Evolutionary conservation across 1,140 invertebrate species (phyloP).

Genomic region (Popillia japonica): DNA sequence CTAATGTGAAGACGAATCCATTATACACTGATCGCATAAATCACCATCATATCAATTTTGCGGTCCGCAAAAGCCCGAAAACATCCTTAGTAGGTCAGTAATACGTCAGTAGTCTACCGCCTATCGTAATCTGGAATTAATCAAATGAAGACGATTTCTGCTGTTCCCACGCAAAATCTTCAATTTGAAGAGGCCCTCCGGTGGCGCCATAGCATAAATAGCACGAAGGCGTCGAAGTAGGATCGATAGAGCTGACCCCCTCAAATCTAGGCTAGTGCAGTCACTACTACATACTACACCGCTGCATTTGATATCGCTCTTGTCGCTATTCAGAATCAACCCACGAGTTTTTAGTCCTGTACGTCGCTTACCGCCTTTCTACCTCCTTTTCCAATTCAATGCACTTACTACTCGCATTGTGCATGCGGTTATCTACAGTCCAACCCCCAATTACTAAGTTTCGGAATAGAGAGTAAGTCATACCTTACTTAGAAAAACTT

Average conservation of each 20-base stretch:
- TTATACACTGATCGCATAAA: not conserved
- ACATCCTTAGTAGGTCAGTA: not conserved
- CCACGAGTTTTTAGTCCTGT: not conserved
- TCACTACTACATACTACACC: conserved; percentile 1
- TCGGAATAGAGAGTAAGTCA: too few species aligned
- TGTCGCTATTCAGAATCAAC: not conserved
- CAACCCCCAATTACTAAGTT: too few species aligned
- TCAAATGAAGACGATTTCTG: not conserved
- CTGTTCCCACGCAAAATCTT: conserved; percentile 25
- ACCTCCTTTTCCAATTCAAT: not conserved
- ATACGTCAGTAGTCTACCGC: not conserved
- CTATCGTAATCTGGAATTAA: conserved; percentile 21
- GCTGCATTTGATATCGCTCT: not conserved
- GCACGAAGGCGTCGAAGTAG: conserved; percentile 20
- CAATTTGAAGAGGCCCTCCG: conserved; percentile 6
- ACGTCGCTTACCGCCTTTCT: too few species aligned
- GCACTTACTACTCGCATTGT: not conserved
- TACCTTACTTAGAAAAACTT: too few species aligned
- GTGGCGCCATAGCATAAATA: not conserved
- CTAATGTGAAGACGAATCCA: not conserved
- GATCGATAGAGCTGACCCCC: conserved; percentile 39
- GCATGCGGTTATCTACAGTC: not conserved
- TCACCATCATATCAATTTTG: not conserved
- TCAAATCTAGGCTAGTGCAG: conserved; percentile 39
- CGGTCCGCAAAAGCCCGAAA: not conserved